These are phyloP conservation scores for Phaonia tiefii DNA, from an alignment of 2,888 invertebrate genomes.

Conservation along the genomic window DNA sequence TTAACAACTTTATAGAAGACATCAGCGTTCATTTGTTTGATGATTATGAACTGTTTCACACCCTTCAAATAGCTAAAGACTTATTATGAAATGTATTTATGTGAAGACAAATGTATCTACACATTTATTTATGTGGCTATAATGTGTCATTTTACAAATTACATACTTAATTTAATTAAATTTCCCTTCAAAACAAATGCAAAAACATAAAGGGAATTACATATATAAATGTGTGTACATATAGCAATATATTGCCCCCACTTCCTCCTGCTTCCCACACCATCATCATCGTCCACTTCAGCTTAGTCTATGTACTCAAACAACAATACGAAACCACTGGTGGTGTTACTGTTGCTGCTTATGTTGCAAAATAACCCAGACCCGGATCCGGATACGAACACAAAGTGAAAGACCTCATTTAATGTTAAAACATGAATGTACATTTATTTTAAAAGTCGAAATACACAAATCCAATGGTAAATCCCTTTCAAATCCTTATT, in stretches of 20 bases:
- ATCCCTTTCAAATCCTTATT: slow-evolving; percentile 60
- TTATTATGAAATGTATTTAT: slow-evolving; percentile 11
- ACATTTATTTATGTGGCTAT: slow-evolving; percentile 6
- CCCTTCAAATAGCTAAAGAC: not conserved
- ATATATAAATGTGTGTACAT: not conserved
- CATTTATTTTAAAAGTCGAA: slow-evolving; percentile 56
- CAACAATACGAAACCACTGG: not conserved
- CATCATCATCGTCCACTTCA: not conserved
- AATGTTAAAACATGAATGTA: slow-evolving; percentile 39
- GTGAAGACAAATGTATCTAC: not conserved
- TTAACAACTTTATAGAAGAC: slow-evolving; percentile 22
- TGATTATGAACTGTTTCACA: slow-evolving; percentile 22
- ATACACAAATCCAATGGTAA: slow-evolving; percentile 60
- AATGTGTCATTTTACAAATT: slow-evolving; percentile 54
- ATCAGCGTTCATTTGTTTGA: slow-evolving; percentile 20
- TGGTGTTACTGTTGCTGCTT: not conserved
- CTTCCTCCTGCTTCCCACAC: not conserved
- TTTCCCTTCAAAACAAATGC: slow-evolving; percentile 53
- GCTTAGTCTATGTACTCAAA: not conserved
- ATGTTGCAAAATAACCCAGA: slow-evolving; percentile 12
- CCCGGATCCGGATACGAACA: slow-evolving; percentile 8
- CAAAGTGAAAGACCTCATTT: slow-evolving; percentile 36
- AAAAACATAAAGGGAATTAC: slow-evolving; percentile 50
- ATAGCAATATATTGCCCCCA: no score
- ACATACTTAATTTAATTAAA: slow-evolving; percentile 63